These are phyloP conservation scores for Coilia nasus DNA, from an alignment of 2,797 vertebrate genomes.

Conservation along the genomic window DNA sequence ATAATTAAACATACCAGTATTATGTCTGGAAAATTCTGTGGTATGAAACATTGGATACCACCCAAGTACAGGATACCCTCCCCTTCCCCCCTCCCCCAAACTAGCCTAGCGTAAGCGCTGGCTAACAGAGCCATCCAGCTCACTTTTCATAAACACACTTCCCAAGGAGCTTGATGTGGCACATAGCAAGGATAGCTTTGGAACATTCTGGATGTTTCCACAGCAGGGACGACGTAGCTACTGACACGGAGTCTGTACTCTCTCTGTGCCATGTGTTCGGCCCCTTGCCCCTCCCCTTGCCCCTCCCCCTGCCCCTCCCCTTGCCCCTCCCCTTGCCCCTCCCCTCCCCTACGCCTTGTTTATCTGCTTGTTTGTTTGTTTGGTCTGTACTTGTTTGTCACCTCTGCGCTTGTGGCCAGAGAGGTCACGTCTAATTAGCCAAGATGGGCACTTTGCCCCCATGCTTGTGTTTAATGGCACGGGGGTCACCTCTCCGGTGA, in stretches of 20 bases:
- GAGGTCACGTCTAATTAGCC: background rate
- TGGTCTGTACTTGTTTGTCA: background rate
- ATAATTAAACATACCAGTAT: too few species aligned
- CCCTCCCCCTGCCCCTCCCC: background rate
- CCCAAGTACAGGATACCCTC: too few species aligned
- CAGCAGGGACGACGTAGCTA: background rate
- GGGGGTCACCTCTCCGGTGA: background rate
- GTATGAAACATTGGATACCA: too few species aligned
- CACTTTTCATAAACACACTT: background rate
- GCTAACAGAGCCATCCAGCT: background rate
- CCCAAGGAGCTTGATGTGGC: background rate
- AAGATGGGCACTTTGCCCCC: background rate
- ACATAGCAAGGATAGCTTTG: background rate
- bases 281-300: background rate
- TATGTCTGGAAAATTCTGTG: too few species aligned
- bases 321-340: too few species aligned
- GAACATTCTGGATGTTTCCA: background rate
- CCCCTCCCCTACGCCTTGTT: background rate
- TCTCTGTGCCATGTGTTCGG: background rate
- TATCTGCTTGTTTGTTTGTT: background rate
- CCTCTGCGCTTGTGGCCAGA: background rate
- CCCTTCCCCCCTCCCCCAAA: too few species aligned
- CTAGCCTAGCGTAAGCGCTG: too few species aligned
- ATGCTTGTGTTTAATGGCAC: background rate
- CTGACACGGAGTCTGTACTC: background rate